Percentiles rank a stretch among this genome's conserved stretches.
These are phyloP conservation scores for Synodontis membranacea DNA, from an alignment of 2,113 vertebrate species.

Conservation along the genomic window DNA sequence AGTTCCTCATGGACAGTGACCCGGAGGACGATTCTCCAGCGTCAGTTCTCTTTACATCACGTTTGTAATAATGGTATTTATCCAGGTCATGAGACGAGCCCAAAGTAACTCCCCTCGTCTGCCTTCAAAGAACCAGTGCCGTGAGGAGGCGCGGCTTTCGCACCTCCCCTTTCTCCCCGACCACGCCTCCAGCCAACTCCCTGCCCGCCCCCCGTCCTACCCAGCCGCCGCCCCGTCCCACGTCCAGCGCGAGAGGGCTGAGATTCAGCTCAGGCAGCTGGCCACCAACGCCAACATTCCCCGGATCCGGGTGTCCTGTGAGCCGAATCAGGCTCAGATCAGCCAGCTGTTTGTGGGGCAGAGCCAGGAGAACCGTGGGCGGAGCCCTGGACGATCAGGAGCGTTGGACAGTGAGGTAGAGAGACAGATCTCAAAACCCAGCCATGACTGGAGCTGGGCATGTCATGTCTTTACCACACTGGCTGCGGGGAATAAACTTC, in stretches of 20 bases:
- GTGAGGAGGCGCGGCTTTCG: constrained; percentile 54
- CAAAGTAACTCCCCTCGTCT: constrained; percentile 79
- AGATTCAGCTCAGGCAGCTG: constrained; percentile 39
- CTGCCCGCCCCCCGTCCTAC: constrained; percentile 63
- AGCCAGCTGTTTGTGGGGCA: constrained; percentile 16
- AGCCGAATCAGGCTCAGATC: constrained; percentile 38
- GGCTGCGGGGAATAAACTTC: neutral
- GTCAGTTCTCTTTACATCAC: constrained; percentile 54
- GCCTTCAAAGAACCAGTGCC: constrained; percentile 71
- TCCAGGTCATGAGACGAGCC: constrained; percentile 72
- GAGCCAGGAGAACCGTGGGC: constrained; percentile 60
- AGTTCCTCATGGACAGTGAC: neutral
- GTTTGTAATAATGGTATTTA: constrained; percentile 64
- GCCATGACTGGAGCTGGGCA: constrained; percentile 14
- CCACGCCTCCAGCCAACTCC: constrained; percentile 58
- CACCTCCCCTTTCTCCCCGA: constrained; percentile 62
- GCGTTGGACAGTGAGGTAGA: constrained; percentile 64
- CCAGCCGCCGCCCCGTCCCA: constrained; percentile 35
- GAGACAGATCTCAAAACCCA: constrained; percentile 1
- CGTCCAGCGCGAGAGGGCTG: constrained; percentile 40
- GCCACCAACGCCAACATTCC: constrained; percentile 53
- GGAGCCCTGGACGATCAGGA: constrained; percentile 61
- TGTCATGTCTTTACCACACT: constrained; percentile 6
- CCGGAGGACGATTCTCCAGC: neutral
- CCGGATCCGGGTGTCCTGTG: constrained; percentile 66